Percentiles rank a stretch among this genome's conserved stretches.
Evolutionary conservation across 1,140 invertebrate species (phyloP).

Genomic region (Drosophila jambulina): DNA sequence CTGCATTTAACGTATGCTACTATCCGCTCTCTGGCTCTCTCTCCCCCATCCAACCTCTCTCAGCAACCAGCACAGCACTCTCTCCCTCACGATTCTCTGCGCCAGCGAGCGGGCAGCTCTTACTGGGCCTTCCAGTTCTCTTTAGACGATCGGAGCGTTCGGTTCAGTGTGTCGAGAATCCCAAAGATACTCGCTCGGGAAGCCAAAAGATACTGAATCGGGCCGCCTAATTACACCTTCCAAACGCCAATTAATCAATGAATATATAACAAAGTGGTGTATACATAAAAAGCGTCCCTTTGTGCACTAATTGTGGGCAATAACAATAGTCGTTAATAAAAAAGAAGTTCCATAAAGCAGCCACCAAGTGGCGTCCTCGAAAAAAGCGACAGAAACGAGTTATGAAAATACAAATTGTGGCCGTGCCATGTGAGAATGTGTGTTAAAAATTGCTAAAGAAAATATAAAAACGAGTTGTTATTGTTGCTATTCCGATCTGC

Average conservation of each 20-base stretch:
- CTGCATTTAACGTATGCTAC: conserved; percentile 66
- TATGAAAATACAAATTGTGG: conserved; percentile 82
- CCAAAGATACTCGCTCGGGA: conserved; percentile 11
- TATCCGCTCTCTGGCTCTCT: conserved; percentile 14
- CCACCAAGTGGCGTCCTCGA: conserved; percentile 69
- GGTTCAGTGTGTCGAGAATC: conserved; percentile 30
- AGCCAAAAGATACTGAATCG: conserved; percentile 11
- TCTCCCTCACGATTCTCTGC: conserved; percentile 20
- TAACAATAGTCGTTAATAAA: conserved; percentile 63
- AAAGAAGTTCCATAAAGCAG: conserved; percentile 61
- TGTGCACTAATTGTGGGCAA: conserved; percentile 35
- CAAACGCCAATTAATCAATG: conserved; percentile 78
- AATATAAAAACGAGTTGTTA: conserved; percentile 68
- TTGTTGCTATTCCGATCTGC: conserved; percentile 57
- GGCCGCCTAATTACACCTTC: conserved; percentile 68
- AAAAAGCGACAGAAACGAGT: conserved; percentile 63
- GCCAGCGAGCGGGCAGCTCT: conserved; percentile 11
- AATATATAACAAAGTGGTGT: conserved; percentile 24
- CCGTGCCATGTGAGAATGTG: conserved; percentile 66
- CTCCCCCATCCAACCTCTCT: conserved; percentile 1
- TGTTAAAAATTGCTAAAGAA: conserved; percentile 70
- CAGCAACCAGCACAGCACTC: conserved; percentile 1
- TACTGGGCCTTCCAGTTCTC: conserved; percentile 19
- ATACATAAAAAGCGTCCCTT: conserved; percentile 14
- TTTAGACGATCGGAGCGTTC: conserved; percentile 65